Evolutionary conservation across 2,113 vertebrate genomes (phyloP).

Genomic region (Lipophrys pholis): DNA sequence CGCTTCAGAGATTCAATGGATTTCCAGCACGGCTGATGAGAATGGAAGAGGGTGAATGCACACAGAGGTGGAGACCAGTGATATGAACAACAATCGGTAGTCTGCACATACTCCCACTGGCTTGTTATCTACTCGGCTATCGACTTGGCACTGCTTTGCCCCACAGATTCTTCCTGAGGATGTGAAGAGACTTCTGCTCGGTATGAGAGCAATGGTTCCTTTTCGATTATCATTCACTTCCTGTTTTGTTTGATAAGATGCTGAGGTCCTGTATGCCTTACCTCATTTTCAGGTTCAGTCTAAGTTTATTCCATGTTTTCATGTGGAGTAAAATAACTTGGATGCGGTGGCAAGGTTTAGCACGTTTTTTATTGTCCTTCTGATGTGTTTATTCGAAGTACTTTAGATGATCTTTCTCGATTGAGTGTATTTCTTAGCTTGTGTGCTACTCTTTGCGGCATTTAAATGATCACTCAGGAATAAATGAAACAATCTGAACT

Average conservation of each 20-base stretch:
- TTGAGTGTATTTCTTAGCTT: too few relatives aligned
- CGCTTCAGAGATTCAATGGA: background rate
- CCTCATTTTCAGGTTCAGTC: background rate
- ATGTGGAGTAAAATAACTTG: background rate
- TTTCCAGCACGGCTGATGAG: background rate
- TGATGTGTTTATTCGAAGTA: too few relatives aligned
- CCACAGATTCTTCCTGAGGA: constrained; percentile 66
- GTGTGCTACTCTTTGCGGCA: too few relatives aligned
- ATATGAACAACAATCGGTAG: constrained; percentile 5
- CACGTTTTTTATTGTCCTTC: too few relatives aligned
- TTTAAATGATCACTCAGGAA: too few relatives aligned
- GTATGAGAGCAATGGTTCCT: constrained; percentile 49
- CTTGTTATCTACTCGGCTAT: constrained; percentile 35
- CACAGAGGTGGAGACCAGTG: constrained; percentile 16
- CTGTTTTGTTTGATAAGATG: constrained; percentile 34
- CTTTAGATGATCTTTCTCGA: too few relatives aligned
- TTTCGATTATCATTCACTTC: constrained; percentile 46
- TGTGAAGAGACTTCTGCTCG: constrained; percentile 31
- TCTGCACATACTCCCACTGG: constrained; percentile 22
- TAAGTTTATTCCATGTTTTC: constrained; percentile 15
- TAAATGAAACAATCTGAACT: too few relatives aligned
- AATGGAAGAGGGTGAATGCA: background rate
- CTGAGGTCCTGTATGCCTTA: constrained; percentile 16
- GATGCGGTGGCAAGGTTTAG: too few relatives aligned
- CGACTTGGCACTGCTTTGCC: constrained; percentile 27